These are phyloP conservation scores for Berghia stephanieae DNA, from an alignment of 1,140 invertebrate genomes.

Conservation along the genomic window DNA sequence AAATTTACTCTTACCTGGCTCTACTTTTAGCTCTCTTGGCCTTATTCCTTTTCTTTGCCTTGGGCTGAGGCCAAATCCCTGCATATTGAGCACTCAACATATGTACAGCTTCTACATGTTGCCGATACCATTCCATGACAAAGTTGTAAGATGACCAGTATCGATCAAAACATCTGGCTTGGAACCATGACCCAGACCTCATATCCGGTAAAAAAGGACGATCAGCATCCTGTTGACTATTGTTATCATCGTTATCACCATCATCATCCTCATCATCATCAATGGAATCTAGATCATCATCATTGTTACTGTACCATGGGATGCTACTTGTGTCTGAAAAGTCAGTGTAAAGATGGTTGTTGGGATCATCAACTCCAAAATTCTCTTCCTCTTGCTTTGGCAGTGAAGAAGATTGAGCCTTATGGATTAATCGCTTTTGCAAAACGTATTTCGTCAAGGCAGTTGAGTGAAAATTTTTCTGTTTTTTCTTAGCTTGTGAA, in stretches of 20 bases:
- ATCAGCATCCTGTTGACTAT: background rate
- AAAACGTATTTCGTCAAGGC: background rate
- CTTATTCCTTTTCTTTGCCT: too few relatives aligned
- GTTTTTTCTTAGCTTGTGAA: background rate
- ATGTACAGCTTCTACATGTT: conserved; percentile 12
- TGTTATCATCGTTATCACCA: background rate
- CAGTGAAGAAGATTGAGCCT: background rate
- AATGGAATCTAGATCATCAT: background rate
- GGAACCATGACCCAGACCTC: background rate
- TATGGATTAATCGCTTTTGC: background rate
- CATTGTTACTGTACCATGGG: background rate
- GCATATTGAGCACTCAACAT: too few relatives aligned
- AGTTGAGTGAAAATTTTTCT: background rate
- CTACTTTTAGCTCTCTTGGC: too few relatives aligned
- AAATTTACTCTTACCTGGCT: too few relatives aligned
- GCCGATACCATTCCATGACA: conserved; percentile 27
- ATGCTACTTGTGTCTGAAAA: conserved; percentile 26
- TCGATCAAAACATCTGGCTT: conserved; percentile 20
- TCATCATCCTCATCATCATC: conserved; percentile 13
- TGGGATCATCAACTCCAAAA: conserved; percentile 1
- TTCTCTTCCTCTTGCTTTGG: background rate
- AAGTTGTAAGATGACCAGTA: conserved; percentile 26
- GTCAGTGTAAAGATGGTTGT: conserved; percentile 19
- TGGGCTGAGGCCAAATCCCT: too few relatives aligned
- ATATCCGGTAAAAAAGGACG: conserved; percentile 5